A percentile compares a stretch with the other conserved stretches of the same genome.
Evolutionary conservation across 2,113 vertebrate genomes (phyloP).

Genomic region (Garra rufa): DNA sequence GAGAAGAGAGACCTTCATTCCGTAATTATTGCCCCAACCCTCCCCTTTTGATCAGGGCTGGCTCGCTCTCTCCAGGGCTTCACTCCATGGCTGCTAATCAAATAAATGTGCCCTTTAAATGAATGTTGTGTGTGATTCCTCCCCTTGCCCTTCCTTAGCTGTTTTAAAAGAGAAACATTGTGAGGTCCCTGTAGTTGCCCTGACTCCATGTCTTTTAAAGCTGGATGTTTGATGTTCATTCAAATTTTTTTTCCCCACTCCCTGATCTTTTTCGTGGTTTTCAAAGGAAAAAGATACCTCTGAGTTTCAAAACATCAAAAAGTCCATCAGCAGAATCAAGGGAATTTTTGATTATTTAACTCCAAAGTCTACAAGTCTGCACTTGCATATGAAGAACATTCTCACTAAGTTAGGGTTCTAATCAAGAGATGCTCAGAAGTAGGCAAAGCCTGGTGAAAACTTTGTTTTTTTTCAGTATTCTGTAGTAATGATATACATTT

Average conservation of each 20-base stretch:
- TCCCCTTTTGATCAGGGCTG: constrained; percentile 62
- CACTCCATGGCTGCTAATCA: constrained; percentile 66
- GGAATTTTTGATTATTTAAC: constrained; percentile 63
- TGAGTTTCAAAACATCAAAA: constrained; percentile 60
- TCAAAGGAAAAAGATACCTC: constrained; percentile 64
- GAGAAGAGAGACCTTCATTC: constrained; percentile 43
- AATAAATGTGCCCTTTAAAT: constrained; percentile 69
- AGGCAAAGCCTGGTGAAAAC: constrained; percentile 49
- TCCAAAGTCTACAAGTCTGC: constrained; percentile 16
- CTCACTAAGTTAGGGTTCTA: constrained; percentile 58
- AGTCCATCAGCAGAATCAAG: constrained; percentile 57
- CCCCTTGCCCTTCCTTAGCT: constrained; percentile 29
- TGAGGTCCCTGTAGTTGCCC: constrained; percentile 55
- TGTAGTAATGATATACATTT: not conserved
- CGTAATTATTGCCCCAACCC: constrained; percentile 55
- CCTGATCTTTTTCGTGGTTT: constrained; percentile 45
- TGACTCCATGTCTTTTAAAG: constrained; percentile 64
- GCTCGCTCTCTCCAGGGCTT: constrained; percentile 51
- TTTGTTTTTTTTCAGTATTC: constrained; percentile 40
- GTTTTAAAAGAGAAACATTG: constrained; percentile 65
- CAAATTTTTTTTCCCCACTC: constrained; percentile 40
- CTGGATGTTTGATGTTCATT: constrained; percentile 61
- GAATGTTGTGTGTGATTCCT: constrained; percentile 62
- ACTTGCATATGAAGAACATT: constrained; percentile 45
- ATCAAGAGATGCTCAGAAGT: constrained; percentile 59